Evolutionary conservation across 2,888 invertebrate genomes (phyloP).

Genomic region (Molanna angustata): DNA sequence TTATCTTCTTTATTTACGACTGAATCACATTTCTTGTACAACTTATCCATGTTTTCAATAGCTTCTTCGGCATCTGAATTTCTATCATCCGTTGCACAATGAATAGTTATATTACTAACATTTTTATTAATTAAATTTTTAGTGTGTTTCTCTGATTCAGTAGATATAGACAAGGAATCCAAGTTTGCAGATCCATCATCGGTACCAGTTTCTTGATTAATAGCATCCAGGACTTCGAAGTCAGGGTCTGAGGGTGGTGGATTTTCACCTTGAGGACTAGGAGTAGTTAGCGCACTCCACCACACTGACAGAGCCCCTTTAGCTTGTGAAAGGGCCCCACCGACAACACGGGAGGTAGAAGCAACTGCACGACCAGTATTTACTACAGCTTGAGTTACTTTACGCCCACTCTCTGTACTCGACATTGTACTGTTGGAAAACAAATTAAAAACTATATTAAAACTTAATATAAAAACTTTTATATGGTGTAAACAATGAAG

Average conservation of each 20-base stretch:
- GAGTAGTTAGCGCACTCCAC: conserved; percentile 73
- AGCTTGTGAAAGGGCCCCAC: conserved; percentile 85
- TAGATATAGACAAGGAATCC: conserved; percentile 6
- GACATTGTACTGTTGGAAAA: conserved; percentile 76
- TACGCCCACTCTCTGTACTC: conserved; percentile 88
- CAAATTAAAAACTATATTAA: neutral
- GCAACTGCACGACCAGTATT: conserved; percentile 88
- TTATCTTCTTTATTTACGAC: neutral
- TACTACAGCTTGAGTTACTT: conserved; percentile 89
- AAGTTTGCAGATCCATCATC: conserved; percentile 1
- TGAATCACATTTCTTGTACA: neutral
- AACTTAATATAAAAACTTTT: too few species aligned
- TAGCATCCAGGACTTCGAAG: conserved; percentile 25
- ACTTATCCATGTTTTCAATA: conserved; percentile 13
- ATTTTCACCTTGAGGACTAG: conserved; percentile 41
- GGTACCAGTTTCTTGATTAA: conserved; percentile 13
- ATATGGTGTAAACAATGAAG: too few species aligned
- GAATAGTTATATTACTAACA: conserved; percentile 19
- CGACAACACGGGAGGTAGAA: conserved; percentile 53
- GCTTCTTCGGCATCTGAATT: conserved; percentile 29
- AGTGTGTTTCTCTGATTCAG: conserved; percentile 2
- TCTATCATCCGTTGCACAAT: conserved; percentile 20
- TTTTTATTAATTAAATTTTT: conserved; percentile 12
- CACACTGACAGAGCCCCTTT: conserved; percentile 83
- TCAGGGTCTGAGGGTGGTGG: conserved; percentile 23